Base-by-base conservation (phyloP, 2,888 invertebrate species). In the Andricus curvator region DNA sequence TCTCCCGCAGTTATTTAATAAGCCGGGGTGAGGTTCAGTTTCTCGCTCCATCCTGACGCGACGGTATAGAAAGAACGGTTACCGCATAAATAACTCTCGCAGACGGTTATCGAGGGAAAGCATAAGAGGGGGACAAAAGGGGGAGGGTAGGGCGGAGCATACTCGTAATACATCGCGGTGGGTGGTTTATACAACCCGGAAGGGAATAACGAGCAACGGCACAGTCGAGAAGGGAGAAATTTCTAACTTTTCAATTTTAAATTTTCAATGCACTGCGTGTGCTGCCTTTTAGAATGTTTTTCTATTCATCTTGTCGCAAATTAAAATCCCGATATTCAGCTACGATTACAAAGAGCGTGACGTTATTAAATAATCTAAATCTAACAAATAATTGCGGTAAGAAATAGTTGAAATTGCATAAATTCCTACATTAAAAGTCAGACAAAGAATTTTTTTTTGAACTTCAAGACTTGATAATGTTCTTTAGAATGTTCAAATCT, bases 11-110 rank as follows among this genome's bases (percentile, higher is more conserved):
- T 79, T 81, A 87, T 88, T 88, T 85, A 87, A 88, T 86, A 88
- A 84, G 85, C 83, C 84, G 80, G 68, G 80, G 82, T 81, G 83
- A 85, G 85, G 82, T 86, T 81, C 80, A 86, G 82, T 88, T 88
- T 87, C 86, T 85, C 82, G 78, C 79, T 80, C 80, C 77, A 77
- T 81, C 76, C 67, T 77, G 78, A 78, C 62, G 25, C 77, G 79
- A 74, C 81, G 78, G 78, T 80, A 48, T 48, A 68, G 81, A 82
- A 84, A 85, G 84, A 81, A 82, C 80, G 83, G 80, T 41, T 82
- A 81, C 78, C 79, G 81, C 85, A 85, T 85, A 82, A 86, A 85
- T 83, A 85, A 85, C 84, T 81, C 81, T 78, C 80, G 77, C 78
- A 70, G 77, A 41, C 80, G 80, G 82, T 80, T 81, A 82, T 80